Evolutionary conservation across 2,797 vertebrate species (phyloP).

Genomic region (Macropus fuliginosus): DNA sequence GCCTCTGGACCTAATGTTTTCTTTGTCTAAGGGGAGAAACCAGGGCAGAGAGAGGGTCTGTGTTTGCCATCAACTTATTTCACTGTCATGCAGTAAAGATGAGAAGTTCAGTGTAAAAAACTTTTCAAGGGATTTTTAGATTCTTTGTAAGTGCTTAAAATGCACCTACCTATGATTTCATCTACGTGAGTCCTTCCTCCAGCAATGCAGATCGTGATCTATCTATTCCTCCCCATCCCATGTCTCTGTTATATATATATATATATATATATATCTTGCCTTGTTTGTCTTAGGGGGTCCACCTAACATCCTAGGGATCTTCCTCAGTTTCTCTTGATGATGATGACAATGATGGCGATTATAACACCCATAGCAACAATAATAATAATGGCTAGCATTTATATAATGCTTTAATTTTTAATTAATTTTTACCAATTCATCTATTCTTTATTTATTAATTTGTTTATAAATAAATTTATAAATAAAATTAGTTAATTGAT

Average conservation of each 20-base stretch:
- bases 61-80: not conserved
- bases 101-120: not conserved
- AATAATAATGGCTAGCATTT: not conserved
- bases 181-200: not conserved
- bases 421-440: no score
- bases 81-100: not conserved
- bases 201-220: not conserved
- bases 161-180: not conserved
- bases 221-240: not conserved
- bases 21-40: not conserved
- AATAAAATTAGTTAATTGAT: no score
- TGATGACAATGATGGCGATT: not conserved
- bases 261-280: not conserved
- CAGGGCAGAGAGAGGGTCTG: not conserved
- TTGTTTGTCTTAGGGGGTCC: not conserved
- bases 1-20: not conserved
- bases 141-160: not conserved
- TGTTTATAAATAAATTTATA: no score
- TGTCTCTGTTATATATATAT: not conserved
- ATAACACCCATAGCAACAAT: not conserved
- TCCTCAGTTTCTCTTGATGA: not conserved
- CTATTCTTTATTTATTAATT: no score
- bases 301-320: not conserved
- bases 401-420: not conserved
- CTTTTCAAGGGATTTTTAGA: not conserved